Base-by-base conservation (phyloP, 1,140 invertebrate genomes). In the Trypoxylus dichotomus region DNA sequence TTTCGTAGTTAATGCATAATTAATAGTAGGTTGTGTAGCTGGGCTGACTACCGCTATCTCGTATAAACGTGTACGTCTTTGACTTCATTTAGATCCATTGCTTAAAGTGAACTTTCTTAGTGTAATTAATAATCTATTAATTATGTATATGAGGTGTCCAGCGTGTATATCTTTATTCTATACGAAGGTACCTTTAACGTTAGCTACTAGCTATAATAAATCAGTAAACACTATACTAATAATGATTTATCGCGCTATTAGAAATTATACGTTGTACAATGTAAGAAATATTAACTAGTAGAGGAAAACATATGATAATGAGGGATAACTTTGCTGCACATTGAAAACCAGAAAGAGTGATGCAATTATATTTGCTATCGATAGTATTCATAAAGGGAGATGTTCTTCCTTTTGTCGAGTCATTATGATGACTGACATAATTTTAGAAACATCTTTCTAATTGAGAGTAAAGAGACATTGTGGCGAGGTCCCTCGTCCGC, bases 1-100 rank as follows among this genome's bases (percentile, higher is more conserved):
- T 11, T 68, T 68, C 60, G 15, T 27, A 10, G 60, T 11, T 68
- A 24, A 68, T 68, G 19, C 27, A 68, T 68, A 68, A 68, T 68
- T 25, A 68, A 68, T 68, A 68, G 60, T 68, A 68, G 60, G 19
- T 8, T 24, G 60, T 27, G 60, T 68, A 68, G 11, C 19, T 68
- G 11, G 24, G 25, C 27, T 68, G 27, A n/a, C 15, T 24, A 10
- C 60, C 19, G 60, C 60, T 15, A 24, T 68, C 19, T 10, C 24
- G 24, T 27, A 8, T 68, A 68, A 68, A 24, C 24, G 21, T 68
- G 25, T 68, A 68, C 60, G 27, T 68, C 7, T 68, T 68, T 68
- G 1, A 21, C 47, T 58, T 58, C 47, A 58, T 21, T 58, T 58
- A 58, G 21, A 5, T 58, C 47, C 24, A 68, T 27, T 68, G 60